These are phyloP conservation scores for Paratilapia polleni DNA, from an alignment of 2,113 vertebrate genomes.

Conservation along the genomic window DNA sequence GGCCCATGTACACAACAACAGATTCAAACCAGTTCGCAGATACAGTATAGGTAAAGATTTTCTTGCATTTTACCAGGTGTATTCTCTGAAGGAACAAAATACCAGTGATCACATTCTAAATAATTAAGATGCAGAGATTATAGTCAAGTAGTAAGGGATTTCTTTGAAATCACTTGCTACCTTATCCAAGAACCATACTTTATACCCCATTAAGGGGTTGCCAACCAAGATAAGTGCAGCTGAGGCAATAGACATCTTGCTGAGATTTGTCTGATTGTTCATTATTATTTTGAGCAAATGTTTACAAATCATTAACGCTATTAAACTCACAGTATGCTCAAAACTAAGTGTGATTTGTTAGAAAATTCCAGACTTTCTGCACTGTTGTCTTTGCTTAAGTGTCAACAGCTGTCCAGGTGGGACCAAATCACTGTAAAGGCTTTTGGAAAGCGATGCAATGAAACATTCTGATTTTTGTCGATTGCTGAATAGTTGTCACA, in stretches of 20 bases:
- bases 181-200: not conserved
- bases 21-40: not conserved
- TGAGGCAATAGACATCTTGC: not conserved
- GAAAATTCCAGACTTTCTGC: not conserved
- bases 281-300: slow-evolving; percentile 1
- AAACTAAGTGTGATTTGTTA: slow-evolving; percentile 4
- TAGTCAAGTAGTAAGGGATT: not conserved
- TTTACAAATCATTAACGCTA: not conserved
- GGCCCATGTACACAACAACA: too few relatives aligned
- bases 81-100: not conserved
- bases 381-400: not conserved
- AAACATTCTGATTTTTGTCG: not conserved
- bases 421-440: not conserved
- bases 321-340: not conserved
- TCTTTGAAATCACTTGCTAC: not conserved
- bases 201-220: not conserved
- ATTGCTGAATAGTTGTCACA: not conserved
- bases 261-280: slow-evolving; percentile 7
- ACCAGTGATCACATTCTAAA: not conserved
- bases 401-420: not conserved
- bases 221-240: not conserved
- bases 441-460: not conserved
- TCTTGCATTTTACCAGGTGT: not conserved
- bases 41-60: not conserved
- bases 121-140: not conserved